A percentile compares a stretch with the other conserved stretches of the same genome.
Evolutionary conservation across 2,888 invertebrate genomes (phyloP).

Genomic region (Embidobia sp.): DNA sequence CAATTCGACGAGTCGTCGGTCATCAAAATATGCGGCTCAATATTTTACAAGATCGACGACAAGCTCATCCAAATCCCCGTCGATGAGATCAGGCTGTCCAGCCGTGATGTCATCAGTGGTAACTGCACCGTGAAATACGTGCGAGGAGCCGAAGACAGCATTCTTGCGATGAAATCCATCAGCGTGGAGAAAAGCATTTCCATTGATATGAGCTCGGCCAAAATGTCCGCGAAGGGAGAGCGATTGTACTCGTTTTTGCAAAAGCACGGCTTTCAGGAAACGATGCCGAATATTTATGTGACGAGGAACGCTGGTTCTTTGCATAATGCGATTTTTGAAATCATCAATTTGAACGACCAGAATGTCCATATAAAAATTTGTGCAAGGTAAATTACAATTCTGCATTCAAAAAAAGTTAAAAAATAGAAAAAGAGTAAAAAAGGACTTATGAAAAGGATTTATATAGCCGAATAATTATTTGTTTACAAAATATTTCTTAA

Average conservation of each 20-base stretch:
- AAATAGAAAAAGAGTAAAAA: no score
- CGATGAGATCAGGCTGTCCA: conserved; percentile 65
- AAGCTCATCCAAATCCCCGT: conserved; percentile 71
- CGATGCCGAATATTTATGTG: conserved; percentile 68
- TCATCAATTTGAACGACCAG: conserved; percentile 61
- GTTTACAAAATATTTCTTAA: no score
- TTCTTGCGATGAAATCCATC: conserved; percentile 72
- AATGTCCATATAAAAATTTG: conserved; percentile 68
- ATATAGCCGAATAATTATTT: no score
- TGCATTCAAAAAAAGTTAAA: not conserved
- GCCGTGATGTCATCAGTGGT: conserved; percentile 66
- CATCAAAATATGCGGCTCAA: conserved; percentile 69
- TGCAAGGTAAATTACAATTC: conserved; percentile 70
- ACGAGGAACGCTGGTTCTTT: conserved; percentile 68
- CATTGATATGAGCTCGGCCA: no score
- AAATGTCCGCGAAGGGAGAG: conserved; percentile 44
- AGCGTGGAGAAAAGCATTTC: conserved; percentile 70
- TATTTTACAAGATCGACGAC: conserved; percentile 71
- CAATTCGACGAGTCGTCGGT: conserved; percentile 66
- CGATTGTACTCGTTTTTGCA: conserved; percentile 67
- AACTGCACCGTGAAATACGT: conserved; percentile 66
- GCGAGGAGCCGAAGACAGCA: conserved; percentile 30
- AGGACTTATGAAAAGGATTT: no score
- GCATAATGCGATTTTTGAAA: conserved; percentile 73
- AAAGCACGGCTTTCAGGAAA: conserved; percentile 68